phyloP scores from a whole-genome alignment of 2,888 invertebrate genomes.

The Invenusta paracnida region DNA sequence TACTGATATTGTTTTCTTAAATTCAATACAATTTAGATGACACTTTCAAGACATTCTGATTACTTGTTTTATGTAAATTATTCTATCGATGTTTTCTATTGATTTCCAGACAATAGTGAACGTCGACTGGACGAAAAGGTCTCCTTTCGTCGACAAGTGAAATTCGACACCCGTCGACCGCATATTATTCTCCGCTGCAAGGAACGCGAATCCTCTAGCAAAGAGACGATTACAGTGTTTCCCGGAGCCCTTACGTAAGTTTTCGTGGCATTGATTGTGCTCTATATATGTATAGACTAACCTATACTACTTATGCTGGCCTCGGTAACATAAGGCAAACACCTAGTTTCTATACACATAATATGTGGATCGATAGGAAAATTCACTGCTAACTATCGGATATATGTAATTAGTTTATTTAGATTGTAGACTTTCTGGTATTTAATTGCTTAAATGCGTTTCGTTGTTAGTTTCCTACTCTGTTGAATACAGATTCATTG shows the following conservation, averaged over 20 bases:
- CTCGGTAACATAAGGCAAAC: background rate
- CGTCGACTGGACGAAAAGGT: slow-evolving; percentile 78
- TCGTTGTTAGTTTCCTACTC: no score
- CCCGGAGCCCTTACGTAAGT: slow-evolving; percentile 74
- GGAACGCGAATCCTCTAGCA: slow-evolving; percentile 73
- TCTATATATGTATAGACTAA: no score
- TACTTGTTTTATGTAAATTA: slow-evolving; percentile 20
- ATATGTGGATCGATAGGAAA: no score
- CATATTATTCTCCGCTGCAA: slow-evolving; percentile 88
- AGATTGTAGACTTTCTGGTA: no score
- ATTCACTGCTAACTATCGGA: no score
- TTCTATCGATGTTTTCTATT: background rate
- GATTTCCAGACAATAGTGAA: slow-evolving; percentile 64
- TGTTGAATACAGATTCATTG: no score
- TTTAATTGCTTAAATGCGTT: no score
- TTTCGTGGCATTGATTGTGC: no score
- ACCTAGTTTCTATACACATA: no score
- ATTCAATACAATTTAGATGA: background rate
- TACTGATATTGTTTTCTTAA: no score
- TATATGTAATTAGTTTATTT: no score
- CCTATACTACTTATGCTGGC: no score
- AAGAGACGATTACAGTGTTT: slow-evolving; percentile 86
- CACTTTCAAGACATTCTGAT: background rate
- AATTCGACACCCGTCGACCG: slow-evolving; percentile 85
- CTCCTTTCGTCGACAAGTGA: slow-evolving; percentile 68